Evolutionary conservation across 1,140 invertebrate species (phyloP).

Genomic region (Amyelois transitella): DNA sequence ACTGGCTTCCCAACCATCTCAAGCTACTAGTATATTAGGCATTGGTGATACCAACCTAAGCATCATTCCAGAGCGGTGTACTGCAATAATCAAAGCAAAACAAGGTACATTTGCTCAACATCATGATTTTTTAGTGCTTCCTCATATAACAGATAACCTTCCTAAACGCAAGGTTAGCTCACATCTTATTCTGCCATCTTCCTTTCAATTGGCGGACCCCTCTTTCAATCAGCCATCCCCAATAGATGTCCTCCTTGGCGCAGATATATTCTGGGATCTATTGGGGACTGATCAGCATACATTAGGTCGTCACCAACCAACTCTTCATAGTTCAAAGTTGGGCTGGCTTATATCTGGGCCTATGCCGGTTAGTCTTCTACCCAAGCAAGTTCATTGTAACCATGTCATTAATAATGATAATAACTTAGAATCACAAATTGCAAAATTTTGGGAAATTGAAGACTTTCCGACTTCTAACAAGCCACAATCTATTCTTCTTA

Average conservation of each 20-base stretch:
- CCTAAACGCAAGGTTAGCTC: conserved; percentile 9
- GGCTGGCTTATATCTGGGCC: conserved; percentile 16
- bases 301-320: conserved; percentile 12
- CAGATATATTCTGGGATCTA: conserved; percentile 24
- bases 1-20: conserved; percentile 8
- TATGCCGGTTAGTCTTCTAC: background rate
- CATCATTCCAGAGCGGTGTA: conserved; percentile 6
- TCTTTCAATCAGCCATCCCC: conserved; percentile 10
- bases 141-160: conserved; percentile 14
- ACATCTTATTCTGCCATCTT: conserved; percentile 5
- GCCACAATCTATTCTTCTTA: too few species aligned
- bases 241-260: conserved; percentile 17
- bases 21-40: conserved; percentile 12
- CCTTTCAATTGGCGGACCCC: conserved; percentile 18
- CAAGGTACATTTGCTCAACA: conserved; percentile 7
- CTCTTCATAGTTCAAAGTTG: conserved; percentile 9
- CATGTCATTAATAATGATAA: too few species aligned
- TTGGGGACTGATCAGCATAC: conserved; percentile 9
- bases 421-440: too few species aligned
- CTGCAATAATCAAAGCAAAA: background rate
- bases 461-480: too few species aligned
- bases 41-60: conserved; percentile 12
- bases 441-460: too few species aligned
- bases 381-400: too few species aligned
- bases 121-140: conserved; percentile 2